These are phyloP conservation scores for Centropyge bicolor DNA, from an alignment of 2,797 vertebrate species.

Conservation along the genomic window DNA sequence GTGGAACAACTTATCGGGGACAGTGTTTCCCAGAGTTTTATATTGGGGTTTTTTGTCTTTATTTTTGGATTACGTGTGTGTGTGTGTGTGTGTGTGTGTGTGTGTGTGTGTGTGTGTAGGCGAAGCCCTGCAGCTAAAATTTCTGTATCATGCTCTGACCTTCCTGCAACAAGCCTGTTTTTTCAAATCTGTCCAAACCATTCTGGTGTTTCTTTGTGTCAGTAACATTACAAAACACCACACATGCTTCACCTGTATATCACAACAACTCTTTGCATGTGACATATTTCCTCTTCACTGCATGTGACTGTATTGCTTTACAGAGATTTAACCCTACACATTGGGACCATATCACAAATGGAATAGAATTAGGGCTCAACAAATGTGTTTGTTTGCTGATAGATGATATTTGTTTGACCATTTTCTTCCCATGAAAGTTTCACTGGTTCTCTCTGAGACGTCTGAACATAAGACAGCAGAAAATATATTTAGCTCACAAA, in stretches of 20 bases:
- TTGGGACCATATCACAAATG: not conserved
- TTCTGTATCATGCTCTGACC: not conserved
- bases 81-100: conserved; percentile 8
- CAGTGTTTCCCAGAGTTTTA: conserved; percentile 99
- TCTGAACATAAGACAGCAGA: not conserved
- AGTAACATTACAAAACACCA: not conserved
- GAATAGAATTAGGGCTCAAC: not conserved
- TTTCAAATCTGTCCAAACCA: not conserved
- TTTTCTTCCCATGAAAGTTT: not conserved
- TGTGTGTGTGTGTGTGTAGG: not conserved
- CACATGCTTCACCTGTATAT: not conserved
- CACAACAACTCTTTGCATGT: conserved; percentile 15
- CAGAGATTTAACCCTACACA: not conserved
- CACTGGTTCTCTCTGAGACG: not conserved
- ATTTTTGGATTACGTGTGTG: conserved; percentile 20
- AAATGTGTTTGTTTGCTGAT: not conserved
- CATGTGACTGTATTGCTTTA: conserved; percentile 30
- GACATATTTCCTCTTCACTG: conserved; percentile 7
- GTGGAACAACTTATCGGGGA: conserved; percentile 98
- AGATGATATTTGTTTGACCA: not conserved
- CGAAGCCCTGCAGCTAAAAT: not conserved
- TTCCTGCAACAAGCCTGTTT: not conserved
- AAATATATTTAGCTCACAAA: not conserved
- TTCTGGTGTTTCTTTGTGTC: conserved; percentile 6
- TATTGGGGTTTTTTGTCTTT: conserved; percentile 58